Percentiles rank a stretch among this genome's conserved stretches.
Evolutionary conservation across 1,140 invertebrate species (phyloP).

Genomic region (Patella vulgata): DNA sequence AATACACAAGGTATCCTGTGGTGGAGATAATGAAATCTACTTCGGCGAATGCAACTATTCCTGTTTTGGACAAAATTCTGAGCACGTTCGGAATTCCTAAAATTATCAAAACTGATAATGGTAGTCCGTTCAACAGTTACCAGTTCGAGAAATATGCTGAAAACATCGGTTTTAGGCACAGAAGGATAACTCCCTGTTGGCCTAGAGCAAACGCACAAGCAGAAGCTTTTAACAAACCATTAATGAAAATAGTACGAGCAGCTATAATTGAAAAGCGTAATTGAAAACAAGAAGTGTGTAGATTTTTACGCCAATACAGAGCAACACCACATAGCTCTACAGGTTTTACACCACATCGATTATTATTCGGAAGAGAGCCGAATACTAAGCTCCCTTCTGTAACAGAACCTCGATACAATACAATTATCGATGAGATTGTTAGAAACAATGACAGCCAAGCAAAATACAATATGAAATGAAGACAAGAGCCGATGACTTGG

Average conservation of each 20-base stretch:
- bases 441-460: neutral
- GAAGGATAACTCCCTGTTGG: slow-evolving; percentile 30
- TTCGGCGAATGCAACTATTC: slow-evolving; percentile 23
- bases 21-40: slow-evolving; percentile 27
- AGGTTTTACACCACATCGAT: neutral
- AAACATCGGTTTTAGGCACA: slow-evolving; percentile 23
- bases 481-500: slow-evolving; percentile 8
- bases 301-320: slow-evolving; percentile 24
- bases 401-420: neutral
- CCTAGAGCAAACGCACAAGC: slow-evolving; percentile 31
- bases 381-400: neutral
- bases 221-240: slow-evolving; percentile 27
- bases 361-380: no score
- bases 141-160: slow-evolving; percentile 34
- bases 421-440: neutral
- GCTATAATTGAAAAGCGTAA: slow-evolving; percentile 7
- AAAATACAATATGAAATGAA: slow-evolving; percentile 30
- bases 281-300: slow-evolving; percentile 26
- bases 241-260: slow-evolving; percentile 19
- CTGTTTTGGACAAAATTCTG: slow-evolving; percentile 25
- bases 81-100: slow-evolving; percentile 28
- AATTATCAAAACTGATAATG: slow-evolving; percentile 36
- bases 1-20: slow-evolving; percentile 40
- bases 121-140: slow-evolving; percentile 29
- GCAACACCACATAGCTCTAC: slow-evolving; percentile 22